Base-by-base conservation (phyloP, 2,888 invertebrate species). In the Megastigmus dorsalis region DNA sequence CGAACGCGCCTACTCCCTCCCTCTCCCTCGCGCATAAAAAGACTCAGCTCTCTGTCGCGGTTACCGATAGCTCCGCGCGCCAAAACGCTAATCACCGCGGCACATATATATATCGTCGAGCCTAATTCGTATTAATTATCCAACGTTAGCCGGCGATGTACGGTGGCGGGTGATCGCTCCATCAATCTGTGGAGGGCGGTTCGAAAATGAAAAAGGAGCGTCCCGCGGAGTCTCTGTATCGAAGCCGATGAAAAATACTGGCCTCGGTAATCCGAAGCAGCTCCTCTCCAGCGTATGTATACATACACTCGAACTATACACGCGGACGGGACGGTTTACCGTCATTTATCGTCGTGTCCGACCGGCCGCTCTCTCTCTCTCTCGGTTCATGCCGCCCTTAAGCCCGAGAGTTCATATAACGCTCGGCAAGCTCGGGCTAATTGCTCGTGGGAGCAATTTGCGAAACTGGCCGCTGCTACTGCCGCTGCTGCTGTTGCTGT, bases 391-490 rank as follows among this genome's bases (percentile, higher is more conserved):
- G n/a, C n/a, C 48, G n/a, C 23, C 48, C 13, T 30, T 28, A 43
- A 63, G 48, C 57, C 15, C 36, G 2, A 26, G 10, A 63, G 55
- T 45, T 62, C 33, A 33, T 55, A 28, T 10, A 30, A 18, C 15
- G 9, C 6, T 18, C 33, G n/a, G n/a, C 13, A 28, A n/a, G 55
- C 52, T n/a, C 20, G 13, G 28, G 30, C 68, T 74, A 74, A 74
- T 74, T 68, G 68, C 68, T 63, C 55, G 57, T 62, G 67, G 62
- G 62, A 55, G 62, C 60, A 52, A 60, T 60, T 72, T 52, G 33
- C 45, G 73, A 67, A 66, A 73, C 54, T 63, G 55, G 45, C 45
- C 45, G 33, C 15, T n/a, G 20, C n/a, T n/a, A n/a, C n/a, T n/a
- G n/a, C n/a, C n/a, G n/a, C n/a, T n/a, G n/a, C n/a, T n/a, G n/a